Base-by-base conservation (phyloP, 1,140 invertebrate genomes). In the Heliconius hewitsoni region DNA sequence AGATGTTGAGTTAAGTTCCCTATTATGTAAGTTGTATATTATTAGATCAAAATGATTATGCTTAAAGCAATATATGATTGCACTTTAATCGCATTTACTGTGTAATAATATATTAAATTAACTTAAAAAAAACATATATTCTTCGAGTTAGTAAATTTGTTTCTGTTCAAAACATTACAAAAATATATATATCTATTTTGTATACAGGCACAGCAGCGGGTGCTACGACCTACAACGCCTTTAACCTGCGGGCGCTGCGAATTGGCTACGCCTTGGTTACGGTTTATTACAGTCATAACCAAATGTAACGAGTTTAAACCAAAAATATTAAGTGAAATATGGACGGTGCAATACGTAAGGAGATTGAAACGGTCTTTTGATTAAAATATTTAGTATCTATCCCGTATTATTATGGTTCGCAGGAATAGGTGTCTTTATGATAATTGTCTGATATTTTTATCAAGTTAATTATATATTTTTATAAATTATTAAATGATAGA, bases 331-430 rank as follows among this genome's bases (percentile, higher is more conserved):
- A 66, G 23, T 27, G 60, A 16, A 66, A 71, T 39, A 71, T n/a
- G 18, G 18, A 37, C 37, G 30, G 18, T 39, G 71, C 13, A 27
- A 11, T 71, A 37, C 37, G 37, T 16, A 71, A 9, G 19, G 71
- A 71, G 34, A 39, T 34, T 71, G 71, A 39, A 71, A 71, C n/a
- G 11, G 60, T 30, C n/a, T 4, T 18, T 6, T 39, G 34, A 71
- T 39, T 71, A 71, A 71, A 71, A 71, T 4, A 39, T 71, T 71
- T 39, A 39, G 30, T 39, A 71, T 5, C 71, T 34, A 71, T n/a
- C 71, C 16, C 18, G 3, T 71, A 39, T 37, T 34, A 71, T 71
- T 39, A 71, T 71, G 34, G 18, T 19, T 39, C 34, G n/a, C 11
- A n/a, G 71, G 8, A n/a, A 27, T 16, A 66, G 8, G 60, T 70